Base-by-base conservation (phyloP, 2,113 vertebrate species). In the Dascyllus trimaculatus region DNA sequence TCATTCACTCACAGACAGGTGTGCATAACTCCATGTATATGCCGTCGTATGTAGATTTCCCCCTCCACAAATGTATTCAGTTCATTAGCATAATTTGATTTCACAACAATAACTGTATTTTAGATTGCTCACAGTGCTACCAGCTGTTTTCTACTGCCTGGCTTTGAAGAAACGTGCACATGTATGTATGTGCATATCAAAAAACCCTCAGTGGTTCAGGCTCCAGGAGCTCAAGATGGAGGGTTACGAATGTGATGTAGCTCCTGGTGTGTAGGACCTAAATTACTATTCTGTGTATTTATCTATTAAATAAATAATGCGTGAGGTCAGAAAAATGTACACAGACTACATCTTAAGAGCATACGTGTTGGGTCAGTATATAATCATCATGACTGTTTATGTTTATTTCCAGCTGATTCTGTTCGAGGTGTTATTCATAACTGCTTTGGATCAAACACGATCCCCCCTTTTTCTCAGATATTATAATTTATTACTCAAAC, bases 401-500 rank as follows among this genome's bases (percentile, higher is more conserved):
- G 8, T 25, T n/a, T n/a, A n/a, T 52, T 58, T 80, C 38, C 40
- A 80, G 29, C 29, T 61, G 67, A 59, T 71, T 82, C 43, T 59
- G 43, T 38, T 10, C 22, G 19, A 80, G 71, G 22, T 35, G 83
- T 73, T 78, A 84, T 69, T 71, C 49, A 60, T 71, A 18, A 60
- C 24, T 15, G 49, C 83, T 75, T 57, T 24, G 56, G 22, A 70
- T 75, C 64, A 82, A 72, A 68, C 24, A n/a, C 13, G 9, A 66
- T 65, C 69, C 69, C 40, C 25, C 11, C 7, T 53, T 52, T 81
- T 60, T 68, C 29, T 6, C 22, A 56, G 19, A 80, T 72, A 56
- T 78, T 65, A 52, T 24, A 75, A 52, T 80, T 22, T 72, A 59
- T 77, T 66, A 75, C 48, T 17, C 53, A 71, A 88, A 81, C 69